A percentile compares a stretch with the other conserved stretches of the same genome.
phyloP scores from a whole-genome alignment of 1,140 invertebrate species.

The Drosophila carrolli region DNA sequence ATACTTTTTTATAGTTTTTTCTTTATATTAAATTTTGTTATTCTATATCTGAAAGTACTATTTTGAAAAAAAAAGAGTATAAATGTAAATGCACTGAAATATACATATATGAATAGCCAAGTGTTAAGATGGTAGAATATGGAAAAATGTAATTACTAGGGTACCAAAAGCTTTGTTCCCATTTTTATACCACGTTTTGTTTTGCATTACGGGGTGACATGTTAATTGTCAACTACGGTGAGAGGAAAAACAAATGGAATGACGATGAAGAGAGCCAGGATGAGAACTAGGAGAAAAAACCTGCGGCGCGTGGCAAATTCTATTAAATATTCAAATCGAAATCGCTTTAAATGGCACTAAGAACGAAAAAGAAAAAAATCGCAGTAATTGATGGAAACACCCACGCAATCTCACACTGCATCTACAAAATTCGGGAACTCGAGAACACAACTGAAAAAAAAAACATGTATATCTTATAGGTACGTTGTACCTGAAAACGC shows the following conservation, averaged over 20 bases:
- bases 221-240: conserved; percentile 9
- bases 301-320: conserved; percentile 64
- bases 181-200: conserved; percentile 9
- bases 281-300: conserved; percentile 8
- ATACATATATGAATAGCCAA: no score
- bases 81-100: no score
- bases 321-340: conserved; percentile 71
- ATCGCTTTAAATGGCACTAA: conserved; percentile 41
- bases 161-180: background rate
- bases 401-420: conserved; percentile 26
- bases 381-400: conserved; percentile 52
- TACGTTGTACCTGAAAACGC: conserved; percentile 26
- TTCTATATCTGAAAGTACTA: no score
- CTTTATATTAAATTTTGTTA: no score
- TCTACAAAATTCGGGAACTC: background rate
- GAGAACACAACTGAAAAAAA: conserved; percentile 3
- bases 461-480: conserved; percentile 4
- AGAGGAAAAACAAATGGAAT: conserved; percentile 20
- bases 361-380: conserved; percentile 31
- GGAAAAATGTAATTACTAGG: background rate
- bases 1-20: no score
- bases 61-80: no score
- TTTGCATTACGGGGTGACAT: conserved; percentile 20
- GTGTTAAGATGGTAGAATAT: background rate
- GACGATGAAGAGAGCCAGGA: background rate